phyloP scores from a whole-genome alignment of 2,888 invertebrate species.

The Adelognathus sp. region DNA sequence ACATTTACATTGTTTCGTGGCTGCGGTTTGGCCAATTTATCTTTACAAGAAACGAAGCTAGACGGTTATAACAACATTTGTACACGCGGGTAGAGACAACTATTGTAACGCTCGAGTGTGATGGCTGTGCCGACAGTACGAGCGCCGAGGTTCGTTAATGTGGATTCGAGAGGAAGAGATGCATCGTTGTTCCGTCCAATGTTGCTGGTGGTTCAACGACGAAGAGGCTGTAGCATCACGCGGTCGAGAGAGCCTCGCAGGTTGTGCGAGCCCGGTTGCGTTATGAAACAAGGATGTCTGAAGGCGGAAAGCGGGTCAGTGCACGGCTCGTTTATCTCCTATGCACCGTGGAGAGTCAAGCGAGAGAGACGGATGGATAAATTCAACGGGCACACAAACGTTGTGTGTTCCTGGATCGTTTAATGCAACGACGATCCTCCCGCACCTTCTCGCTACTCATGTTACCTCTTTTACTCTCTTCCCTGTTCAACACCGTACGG shows the following conservation, averaged over 20 bases:
- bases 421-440: constrained; percentile 23
- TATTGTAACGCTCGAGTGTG: background rate
- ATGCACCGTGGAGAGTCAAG: constrained; percentile 13
- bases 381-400: constrained; percentile 7
- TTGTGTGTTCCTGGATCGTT: constrained; percentile 68
- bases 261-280: constrained; percentile 41
- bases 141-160: background rate
- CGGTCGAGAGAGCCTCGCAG: constrained; percentile 16
- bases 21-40: constrained; percentile 32
- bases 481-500: background rate
- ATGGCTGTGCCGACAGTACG: background rate
- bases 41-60: background rate
- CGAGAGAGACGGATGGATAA: background rate
- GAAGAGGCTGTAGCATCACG: constrained; percentile 15
- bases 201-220: background rate
- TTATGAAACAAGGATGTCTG: constrained; percentile 76
- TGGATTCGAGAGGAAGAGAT: constrained; percentile 6
- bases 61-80: background rate
- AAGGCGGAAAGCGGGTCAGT: constrained; percentile 73
- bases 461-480: constrained; percentile 32
- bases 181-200: constrained; percentile 35
- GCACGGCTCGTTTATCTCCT: constrained; percentile 72
- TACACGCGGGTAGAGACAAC: background rate
- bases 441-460: constrained; percentile 35
- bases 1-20: constrained; percentile 30